These are phyloP conservation scores for Glossosoma conforme DNA, from an alignment of 1,140 invertebrate species.

Conservation along the genomic window DNA sequence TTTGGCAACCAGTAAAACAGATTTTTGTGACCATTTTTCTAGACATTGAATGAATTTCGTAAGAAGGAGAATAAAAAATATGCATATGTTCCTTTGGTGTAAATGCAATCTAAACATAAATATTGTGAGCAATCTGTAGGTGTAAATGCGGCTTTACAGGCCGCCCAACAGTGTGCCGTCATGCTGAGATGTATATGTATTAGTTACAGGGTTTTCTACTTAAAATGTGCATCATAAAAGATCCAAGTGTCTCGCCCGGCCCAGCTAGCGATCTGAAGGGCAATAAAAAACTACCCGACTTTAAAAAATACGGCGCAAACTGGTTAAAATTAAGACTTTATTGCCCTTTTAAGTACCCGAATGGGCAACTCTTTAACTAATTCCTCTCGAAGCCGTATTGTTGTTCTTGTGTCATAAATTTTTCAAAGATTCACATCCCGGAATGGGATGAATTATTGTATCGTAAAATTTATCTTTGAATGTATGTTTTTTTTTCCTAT, in stretches of 20 bases:
- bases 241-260: background rate
- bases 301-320: constrained; percentile 18
- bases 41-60: too few species aligned
- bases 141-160: too few species aligned
- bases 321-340: constrained; percentile 22
- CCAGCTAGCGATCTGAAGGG: constrained; percentile 7
- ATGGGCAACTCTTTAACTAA: constrained; percentile 24
- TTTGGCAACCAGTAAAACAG: too few species aligned
- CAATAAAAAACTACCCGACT: constrained; percentile 17
- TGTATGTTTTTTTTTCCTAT: too few species aligned
- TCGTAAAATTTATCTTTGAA: too few species aligned
- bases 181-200: constrained; percentile 3
- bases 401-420: constrained; percentile 11
- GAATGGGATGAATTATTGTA: too few species aligned
- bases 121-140: too few species aligned
- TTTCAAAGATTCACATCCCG: background rate
- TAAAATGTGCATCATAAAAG: constrained; percentile 28
- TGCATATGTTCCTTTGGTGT: too few species aligned
- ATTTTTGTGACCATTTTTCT: too few species aligned
- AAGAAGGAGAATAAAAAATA: too few species aligned
- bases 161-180: constrained; percentile 1
- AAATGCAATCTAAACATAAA: too few species aligned
- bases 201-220: constrained; percentile 24
- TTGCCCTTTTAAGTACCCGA: constrained; percentile 12
- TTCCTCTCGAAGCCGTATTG: constrained; percentile 18